Base-by-base conservation (phyloP, 2,888 invertebrate species). In the Melipona beecheii region DNA sequence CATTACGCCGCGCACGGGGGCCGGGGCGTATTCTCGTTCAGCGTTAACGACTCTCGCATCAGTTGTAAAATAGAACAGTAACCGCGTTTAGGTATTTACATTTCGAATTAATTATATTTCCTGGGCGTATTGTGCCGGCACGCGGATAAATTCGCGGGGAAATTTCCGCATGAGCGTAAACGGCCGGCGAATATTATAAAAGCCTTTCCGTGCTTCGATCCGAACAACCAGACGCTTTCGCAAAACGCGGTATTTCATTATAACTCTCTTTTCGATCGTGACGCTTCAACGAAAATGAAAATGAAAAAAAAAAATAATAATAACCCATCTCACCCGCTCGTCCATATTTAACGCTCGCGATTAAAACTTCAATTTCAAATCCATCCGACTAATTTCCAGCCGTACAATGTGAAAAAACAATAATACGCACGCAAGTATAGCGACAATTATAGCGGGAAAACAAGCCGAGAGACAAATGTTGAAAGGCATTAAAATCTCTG, bases 11-110 rank as follows among this genome's bases (percentile, higher is more conserved):
- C n/a, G 15, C n/a, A n/a, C 15, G 56, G 4, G n/a, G 13, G 27
- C 56, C n/a, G 36, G 0, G n/a, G n/a, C n/a, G 36, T 36, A 21
- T 56, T 56, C 24, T 58, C 56, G 56, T 24, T 15, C 56, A n/a
- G 4, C 49, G n/a, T 19, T 52, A 60, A 71, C 50, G 36, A 78
- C 52, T 52, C 24, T 52, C 56, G 21, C 77, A 27, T 77, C 58
- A 58, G 60, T 71, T 49, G 64, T 43, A 60, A 36, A 27, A 65
- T 71, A 27, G 65, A 60, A 49, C 43, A 5, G 73, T 36, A 27
- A 78, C 15, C 80, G 19, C 27, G 58, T 80, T 66, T 69, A 27
- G 43, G 27, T 56, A 62, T 80, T 71, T 65, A 50, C 49, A 75
- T 70, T 60, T 52, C 31, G 36, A 65, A 66, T 80, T 50, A 66